These are phyloP conservation scores for Drosophila engyochracea DNA, from an alignment of 2,888 invertebrate genomes.

Conservation along the genomic window DNA sequence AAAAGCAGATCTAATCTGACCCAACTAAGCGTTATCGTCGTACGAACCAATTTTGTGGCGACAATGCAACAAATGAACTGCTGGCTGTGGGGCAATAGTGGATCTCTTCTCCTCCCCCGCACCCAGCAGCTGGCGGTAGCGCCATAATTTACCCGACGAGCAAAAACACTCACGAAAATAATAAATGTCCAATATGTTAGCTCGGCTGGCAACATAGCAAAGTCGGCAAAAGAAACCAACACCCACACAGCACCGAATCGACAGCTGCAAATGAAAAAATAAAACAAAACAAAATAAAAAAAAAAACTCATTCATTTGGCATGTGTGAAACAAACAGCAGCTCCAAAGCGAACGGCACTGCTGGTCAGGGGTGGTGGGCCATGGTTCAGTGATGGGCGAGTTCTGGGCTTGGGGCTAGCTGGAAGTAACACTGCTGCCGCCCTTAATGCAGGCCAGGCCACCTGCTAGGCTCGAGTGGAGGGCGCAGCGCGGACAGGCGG, in stretches of 20 bases:
- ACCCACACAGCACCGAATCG: constrained; percentile 55
- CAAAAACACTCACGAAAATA: constrained; percentile 81
- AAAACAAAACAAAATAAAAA: constrained; percentile 37
- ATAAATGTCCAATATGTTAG: constrained; percentile 81
- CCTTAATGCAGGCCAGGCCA: constrained; percentile 55
- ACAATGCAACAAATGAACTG: constrained; percentile 67
- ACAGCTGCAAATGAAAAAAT: constrained; percentile 51
- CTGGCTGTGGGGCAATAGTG: constrained; percentile 17
- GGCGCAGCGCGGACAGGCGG: constrained; percentile 21
- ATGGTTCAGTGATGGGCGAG: constrained; percentile 47
- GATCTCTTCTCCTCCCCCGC: not conserved
- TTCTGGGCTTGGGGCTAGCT: constrained; percentile 12
- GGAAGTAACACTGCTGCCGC: constrained; percentile 37
- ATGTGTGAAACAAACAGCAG: constrained; percentile 74
- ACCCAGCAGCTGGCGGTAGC: constrained; percentile 15
- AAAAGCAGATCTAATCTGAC: constrained; percentile 60
- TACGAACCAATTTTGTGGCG: constrained; percentile 57
- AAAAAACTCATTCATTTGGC: constrained; percentile 72
- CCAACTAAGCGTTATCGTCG: constrained; percentile 54
- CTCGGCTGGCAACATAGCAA: constrained; percentile 65
- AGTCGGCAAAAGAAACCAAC: constrained; percentile 63
- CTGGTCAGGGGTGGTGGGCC: constrained; percentile 3
- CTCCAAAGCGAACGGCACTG: constrained; percentile 23
- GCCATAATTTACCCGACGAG: constrained; percentile 77
- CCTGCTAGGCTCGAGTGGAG: constrained; percentile 72